Evolutionary conservation across 2,113 vertebrate genomes (phyloP), one percentile per base, ranked within the genome.

Genomic region (Nothocercus nigrocapillus): DNA sequence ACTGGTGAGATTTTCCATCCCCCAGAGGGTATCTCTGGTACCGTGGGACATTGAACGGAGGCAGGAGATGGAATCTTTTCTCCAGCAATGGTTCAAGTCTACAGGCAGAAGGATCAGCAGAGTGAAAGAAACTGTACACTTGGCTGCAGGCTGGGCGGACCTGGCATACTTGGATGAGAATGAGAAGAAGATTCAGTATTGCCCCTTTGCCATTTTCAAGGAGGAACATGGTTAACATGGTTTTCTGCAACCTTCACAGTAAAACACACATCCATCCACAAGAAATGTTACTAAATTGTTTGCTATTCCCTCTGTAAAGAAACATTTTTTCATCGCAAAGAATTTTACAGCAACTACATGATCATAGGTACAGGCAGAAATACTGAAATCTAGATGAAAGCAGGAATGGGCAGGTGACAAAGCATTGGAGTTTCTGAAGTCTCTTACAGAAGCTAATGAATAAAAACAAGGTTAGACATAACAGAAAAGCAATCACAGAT

Each of bases 111-210:
- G 98, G 98, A 85, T 98, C 98, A 14, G 98, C 98, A 19, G 98
- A 98, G 74, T 98, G 98, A 96, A 98, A 98, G 93, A 98, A 98
- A 84, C 98, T 98, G 96, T 98, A 98, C 54, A 98, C 96, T 53
- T 98, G 98, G 91, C 96, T 97, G 94, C 98, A 98, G 80, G 98
- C 98, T 49, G 98, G 98, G 62, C 98, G 98, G 9, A 98, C 93
- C 86, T 98, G 98, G 84, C 97, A 97, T 8, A 97, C 98, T 98
- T 96, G 30, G 38, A 69, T 40, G 70, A 88, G 45, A 76, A 62
- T 11, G 14, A 85, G 15, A 73, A 34, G 76, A 13, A 81, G 42
- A 92, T 10, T 92, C 76, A 80, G 28, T 49, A 88, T 19, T 44
- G 34, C 16, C 10, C 12, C n/a, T 67, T 45, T 16, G 45, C 11